A percentile compares a stretch with the other conserved stretches of the same genome.
Evolutionary conservation across 2,113 vertebrate species (phyloP).

Genomic region (Oceanodroma tethys): DNA sequence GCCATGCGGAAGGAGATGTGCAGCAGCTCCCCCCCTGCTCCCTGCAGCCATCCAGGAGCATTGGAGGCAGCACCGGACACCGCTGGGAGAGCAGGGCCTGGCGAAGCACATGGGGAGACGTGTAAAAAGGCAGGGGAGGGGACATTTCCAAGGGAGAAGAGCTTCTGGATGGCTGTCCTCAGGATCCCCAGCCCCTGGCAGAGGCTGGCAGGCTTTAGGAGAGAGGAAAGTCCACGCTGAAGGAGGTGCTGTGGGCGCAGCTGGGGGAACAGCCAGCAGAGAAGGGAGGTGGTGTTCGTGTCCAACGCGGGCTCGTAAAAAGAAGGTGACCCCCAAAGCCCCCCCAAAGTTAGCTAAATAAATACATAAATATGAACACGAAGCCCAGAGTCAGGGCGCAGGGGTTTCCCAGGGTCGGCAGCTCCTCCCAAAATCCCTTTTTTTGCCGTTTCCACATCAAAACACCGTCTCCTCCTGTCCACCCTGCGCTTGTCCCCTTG

Average conservation of each 20-base stretch:
- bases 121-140: neutral
- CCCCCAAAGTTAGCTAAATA: conserved; percentile 45
- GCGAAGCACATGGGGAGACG: accelerated
- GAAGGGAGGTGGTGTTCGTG: neutral
- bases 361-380: conserved; percentile 55
- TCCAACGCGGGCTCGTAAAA: neutral
- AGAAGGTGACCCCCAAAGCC: neutral
- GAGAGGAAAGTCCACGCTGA: neutral
- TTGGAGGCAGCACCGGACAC: accelerated
- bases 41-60: neutral
- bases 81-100: neutral
- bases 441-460: neutral
- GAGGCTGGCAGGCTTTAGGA: neutral
- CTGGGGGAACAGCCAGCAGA: neutral
- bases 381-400: neutral
- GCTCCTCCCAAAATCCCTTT: neutral
- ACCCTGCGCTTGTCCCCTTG: neutral
- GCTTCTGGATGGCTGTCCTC: neutral
- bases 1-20: accelerated
- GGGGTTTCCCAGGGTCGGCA: neutral
- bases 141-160: neutral
- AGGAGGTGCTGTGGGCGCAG: neutral
- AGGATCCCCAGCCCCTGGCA: neutral
- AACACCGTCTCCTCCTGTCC: neutral
- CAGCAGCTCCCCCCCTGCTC: neutral